Evolutionary conservation across 2,113 vertebrate genomes (phyloP).

Genomic region (Zootoca vivipara): DNA sequence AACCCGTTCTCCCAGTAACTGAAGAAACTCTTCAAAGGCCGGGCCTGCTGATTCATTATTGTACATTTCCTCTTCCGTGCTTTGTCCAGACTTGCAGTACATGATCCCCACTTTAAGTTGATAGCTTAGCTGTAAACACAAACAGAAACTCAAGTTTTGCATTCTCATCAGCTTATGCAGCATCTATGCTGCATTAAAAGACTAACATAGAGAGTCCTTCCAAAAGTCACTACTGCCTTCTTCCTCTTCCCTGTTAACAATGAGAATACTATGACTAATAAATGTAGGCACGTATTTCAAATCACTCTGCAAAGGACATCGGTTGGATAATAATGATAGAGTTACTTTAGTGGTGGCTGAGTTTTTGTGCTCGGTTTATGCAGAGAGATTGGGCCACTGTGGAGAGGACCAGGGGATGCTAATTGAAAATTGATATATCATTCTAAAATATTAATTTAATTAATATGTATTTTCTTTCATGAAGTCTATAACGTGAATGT

Average conservation of each 20-base stretch:
- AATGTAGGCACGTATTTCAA: neutral
- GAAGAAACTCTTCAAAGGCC: slow-evolving; percentile 93
- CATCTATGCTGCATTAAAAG: neutral
- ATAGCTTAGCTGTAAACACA: slow-evolving; percentile 86
- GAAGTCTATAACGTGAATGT: too few species aligned
- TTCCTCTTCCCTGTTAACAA: neutral
- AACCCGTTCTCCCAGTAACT: slow-evolving; percentile 91
- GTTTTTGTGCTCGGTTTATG: too few species aligned
- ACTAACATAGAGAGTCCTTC: slow-evolving; percentile 8
- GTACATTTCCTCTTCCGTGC: slow-evolving; percentile 97
- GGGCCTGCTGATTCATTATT: slow-evolving; percentile 92
- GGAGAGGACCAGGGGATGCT: too few species aligned
- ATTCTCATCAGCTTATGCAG: neutral
- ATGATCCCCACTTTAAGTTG: slow-evolving; percentile 96
- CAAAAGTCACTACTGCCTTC: slow-evolving; percentile 27
- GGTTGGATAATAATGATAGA: too few species aligned
- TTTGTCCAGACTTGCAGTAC: slow-evolving; percentile 93
- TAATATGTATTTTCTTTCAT: too few species aligned
- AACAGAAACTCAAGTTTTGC: slow-evolving; percentile 15
- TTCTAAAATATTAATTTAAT: too few species aligned
- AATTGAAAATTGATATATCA: too few species aligned
- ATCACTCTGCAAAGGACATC: slow-evolving; percentile 10
- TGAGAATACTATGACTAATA: neutral
- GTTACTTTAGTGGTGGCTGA: too few species aligned
- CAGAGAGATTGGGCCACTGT: too few species aligned